phyloP scores from a whole-genome alignment of 37 sponge, comb jelly and placozoan species.

The Crambe crambe region DNA sequence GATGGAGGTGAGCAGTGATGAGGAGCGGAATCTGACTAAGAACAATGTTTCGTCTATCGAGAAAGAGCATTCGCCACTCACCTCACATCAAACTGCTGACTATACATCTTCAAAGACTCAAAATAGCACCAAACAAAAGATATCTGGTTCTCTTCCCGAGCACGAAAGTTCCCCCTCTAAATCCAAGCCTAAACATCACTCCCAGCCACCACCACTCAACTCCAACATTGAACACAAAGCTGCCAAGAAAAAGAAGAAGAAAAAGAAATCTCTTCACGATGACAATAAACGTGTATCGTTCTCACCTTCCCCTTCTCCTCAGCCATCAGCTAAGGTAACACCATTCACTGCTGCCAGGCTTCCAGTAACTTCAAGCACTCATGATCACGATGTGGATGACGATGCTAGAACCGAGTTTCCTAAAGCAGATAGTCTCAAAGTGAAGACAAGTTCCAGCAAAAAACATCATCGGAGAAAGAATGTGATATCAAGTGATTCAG shows the following conservation, averaged over 20 bases:
- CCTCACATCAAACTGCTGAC: no score
- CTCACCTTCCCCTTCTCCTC: not conserved
- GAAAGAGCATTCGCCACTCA: no score
- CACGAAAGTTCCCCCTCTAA: no score
- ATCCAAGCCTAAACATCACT: not conserved
- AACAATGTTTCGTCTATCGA: no score
- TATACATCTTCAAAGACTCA: no score
- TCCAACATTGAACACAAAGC: not conserved
- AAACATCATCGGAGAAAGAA: not conserved
- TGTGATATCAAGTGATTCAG: not conserved
- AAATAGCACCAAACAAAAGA: no score
- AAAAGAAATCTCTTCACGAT: not conserved
- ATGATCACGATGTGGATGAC: not conserved
- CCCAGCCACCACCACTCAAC: not conserved
- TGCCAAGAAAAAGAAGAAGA: not conserved
- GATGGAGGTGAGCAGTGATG: not conserved
- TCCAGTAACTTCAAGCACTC: not conserved
- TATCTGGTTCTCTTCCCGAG: no score
- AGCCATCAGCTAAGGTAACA: not conserved
- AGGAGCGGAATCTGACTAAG: not conserved
- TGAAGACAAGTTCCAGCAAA: not conserved
- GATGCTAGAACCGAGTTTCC: not conserved
- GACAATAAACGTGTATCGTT: not conserved
- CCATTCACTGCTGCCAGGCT: not conserved
- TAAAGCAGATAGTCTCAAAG: not conserved